Percentiles rank a stretch among this genome's conserved stretches.
These are phyloP conservation scores for Phocoena sinus DNA, from an alignment of 2,113 vertebrate species.

Conservation along the genomic window DNA sequence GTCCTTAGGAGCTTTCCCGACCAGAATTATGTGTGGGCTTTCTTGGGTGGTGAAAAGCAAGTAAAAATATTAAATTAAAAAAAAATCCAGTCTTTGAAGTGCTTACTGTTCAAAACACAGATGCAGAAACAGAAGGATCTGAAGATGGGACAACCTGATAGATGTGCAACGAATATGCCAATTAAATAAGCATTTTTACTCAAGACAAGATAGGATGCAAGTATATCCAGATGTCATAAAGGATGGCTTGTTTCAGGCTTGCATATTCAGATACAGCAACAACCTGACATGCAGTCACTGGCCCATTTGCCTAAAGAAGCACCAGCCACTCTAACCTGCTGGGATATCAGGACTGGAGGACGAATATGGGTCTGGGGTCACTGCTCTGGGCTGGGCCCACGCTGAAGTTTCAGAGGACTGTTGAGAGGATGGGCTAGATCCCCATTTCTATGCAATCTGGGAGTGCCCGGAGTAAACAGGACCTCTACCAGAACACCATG, in stretches of 20 bases:
- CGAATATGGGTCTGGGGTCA: neutral
- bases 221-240: neutral
- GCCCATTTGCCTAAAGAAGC: neutral
- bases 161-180: neutral
- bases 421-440: neutral
- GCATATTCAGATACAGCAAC: neutral
- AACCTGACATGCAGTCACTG: neutral
- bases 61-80: neutral
- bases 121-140: constrained; percentile 12
- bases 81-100: neutral
- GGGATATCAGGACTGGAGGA: neutral
- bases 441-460: neutral
- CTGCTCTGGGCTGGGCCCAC: neutral
- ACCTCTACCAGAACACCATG: neutral
- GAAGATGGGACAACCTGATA: neutral
- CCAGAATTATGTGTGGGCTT: neutral
- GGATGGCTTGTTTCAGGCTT: neutral
- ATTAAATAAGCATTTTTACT: neutral
- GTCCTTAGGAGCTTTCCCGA: neutral
- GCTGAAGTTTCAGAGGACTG: neutral
- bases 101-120: neutral
- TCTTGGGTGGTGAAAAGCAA: neutral
- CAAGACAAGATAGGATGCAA: neutral
- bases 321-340: neutral
- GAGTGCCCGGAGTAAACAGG: neutral